A percentile compares a stretch with the other conserved stretches of the same genome.
Conservation (phyloP, 1,140 invertebrate species). For the Calliopsis andreniformis region DNA sequence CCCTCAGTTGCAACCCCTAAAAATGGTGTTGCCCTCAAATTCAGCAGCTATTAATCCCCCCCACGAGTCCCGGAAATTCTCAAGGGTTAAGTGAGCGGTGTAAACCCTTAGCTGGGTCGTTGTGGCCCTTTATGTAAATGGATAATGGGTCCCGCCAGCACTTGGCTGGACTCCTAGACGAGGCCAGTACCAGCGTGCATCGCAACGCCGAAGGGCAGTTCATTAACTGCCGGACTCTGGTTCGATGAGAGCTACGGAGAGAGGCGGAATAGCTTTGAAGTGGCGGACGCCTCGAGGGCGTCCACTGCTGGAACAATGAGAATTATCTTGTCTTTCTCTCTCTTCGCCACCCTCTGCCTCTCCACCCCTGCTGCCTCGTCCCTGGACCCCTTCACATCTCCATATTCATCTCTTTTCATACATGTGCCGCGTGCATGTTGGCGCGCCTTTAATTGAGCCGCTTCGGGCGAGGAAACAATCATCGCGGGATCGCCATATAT, state of each 20-base stretch:
- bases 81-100: slow-evolving; percentile 13
- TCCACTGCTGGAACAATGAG: slow-evolving; percentile 60
- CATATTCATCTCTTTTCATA: slow-evolving; percentile 40
- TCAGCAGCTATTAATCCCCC: slow-evolving; percentile 26
- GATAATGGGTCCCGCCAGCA: slow-evolving; percentile 57
- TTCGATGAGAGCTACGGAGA: slow-evolving; percentile 64
- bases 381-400: slow-evolving; percentile 26
- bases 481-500: slow-evolving; percentile 25
- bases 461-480: slow-evolving; percentile 60
- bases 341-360: background rate
- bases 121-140: slow-evolving; percentile 64
- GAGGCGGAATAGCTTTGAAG: slow-evolving; percentile 66
- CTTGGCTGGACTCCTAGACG: slow-evolving; percentile 55
- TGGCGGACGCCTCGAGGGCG: slow-evolving; percentile 58
- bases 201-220: slow-evolving; percentile 68
- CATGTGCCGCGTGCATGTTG: slow-evolving; percentile 16
- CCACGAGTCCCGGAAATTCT: slow-evolving; percentile 5
- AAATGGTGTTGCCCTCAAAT: slow-evolving; percentile 15
- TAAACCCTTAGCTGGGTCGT: slow-evolving; percentile 49
- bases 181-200: slow-evolving; percentile 35
- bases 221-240: slow-evolving; percentile 68
- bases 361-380: background rate
- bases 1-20: background rate
- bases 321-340: slow-evolving; percentile 64
- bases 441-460: slow-evolving; percentile 50